Evolutionary conservation across 2,113 vertebrate genomes (phyloP).

Genomic region (Penelope pileata): DNA sequence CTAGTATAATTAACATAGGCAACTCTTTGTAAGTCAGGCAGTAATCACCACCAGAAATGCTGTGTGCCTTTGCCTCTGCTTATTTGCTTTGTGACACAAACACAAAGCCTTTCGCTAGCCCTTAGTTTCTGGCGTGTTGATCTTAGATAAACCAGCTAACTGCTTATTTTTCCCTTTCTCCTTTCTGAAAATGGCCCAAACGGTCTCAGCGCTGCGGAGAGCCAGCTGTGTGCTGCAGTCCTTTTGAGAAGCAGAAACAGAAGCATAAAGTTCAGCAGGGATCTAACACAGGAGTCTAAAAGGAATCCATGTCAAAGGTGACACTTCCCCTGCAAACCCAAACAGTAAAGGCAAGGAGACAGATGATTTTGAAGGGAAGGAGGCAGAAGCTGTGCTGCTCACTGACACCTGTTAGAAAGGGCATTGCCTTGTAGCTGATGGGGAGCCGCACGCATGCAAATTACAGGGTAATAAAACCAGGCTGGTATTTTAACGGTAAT

Average conservation of each 20-base stretch:
- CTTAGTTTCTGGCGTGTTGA: constrained; percentile 22
- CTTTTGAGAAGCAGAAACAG: background rate
- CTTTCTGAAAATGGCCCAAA: background rate
- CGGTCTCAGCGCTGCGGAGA: background rate
- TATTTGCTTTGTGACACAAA: constrained; percentile 37
- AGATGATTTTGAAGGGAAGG: background rate
- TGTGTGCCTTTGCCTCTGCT: background rate
- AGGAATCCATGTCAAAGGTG: background rate
- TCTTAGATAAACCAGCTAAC: constrained; percentile 3
- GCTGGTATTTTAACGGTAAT: background rate
- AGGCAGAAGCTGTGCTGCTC: background rate
- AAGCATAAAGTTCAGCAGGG: background rate
- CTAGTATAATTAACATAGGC: background rate
- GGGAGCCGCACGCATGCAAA: background rate
- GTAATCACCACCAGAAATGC: background rate
- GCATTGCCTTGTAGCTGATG: background rate
- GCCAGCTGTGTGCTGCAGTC: background rate
- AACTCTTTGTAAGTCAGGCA: background rate
- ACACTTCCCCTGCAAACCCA: background rate
- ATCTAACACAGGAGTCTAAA: background rate
- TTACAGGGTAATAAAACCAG: background rate
- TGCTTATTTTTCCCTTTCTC: constrained; percentile 22
- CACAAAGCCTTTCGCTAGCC: background rate
- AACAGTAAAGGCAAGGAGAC: background rate
- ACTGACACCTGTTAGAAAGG: background rate